phyloP scores from a whole-genome alignment of 2,797 vertebrate species.

The Galago senegalensis region DNA sequence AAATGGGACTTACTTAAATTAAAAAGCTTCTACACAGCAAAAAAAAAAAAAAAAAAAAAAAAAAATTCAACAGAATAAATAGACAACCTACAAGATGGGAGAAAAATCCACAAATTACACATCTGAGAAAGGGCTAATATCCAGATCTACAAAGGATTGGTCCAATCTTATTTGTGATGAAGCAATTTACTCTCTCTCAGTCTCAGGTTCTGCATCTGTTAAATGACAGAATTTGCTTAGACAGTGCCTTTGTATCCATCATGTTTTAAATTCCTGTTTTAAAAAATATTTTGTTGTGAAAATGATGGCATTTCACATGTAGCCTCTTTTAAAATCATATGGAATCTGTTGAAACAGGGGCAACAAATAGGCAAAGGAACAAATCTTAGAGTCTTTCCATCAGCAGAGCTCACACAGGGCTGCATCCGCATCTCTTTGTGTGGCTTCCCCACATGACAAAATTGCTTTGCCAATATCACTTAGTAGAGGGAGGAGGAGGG shows the following conservation, averaged over 20 bases:
- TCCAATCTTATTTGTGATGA: neutral
- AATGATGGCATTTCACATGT: neutral
- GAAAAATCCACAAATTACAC: neutral
- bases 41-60: too few relatives aligned
- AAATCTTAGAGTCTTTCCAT: neutral
- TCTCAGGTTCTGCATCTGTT: neutral
- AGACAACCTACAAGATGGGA: neutral
- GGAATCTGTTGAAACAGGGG: neutral
- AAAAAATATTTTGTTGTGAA: neutral
- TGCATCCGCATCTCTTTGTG: slow-evolving; percentile 20
- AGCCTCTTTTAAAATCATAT: neutral
- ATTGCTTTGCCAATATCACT: slow-evolving; percentile 57
- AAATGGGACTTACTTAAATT: neutral
- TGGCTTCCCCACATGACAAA: slow-evolving; percentile 41
- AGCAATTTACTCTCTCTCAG: neutral
- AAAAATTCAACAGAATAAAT: neutral
- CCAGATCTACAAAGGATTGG: neutral
- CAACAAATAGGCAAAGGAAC: neutral
- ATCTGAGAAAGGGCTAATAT: neutral
- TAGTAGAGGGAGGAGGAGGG: neutral
- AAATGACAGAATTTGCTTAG: neutral
- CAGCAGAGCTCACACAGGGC: neutral
- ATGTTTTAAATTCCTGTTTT: slow-evolving; percentile 18
- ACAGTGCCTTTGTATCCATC: neutral
- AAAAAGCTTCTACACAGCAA: neutral